These are phyloP conservation scores for Drosophila greeni DNA, from an alignment of 2,888 invertebrate species.

Conservation along the genomic window DNA sequence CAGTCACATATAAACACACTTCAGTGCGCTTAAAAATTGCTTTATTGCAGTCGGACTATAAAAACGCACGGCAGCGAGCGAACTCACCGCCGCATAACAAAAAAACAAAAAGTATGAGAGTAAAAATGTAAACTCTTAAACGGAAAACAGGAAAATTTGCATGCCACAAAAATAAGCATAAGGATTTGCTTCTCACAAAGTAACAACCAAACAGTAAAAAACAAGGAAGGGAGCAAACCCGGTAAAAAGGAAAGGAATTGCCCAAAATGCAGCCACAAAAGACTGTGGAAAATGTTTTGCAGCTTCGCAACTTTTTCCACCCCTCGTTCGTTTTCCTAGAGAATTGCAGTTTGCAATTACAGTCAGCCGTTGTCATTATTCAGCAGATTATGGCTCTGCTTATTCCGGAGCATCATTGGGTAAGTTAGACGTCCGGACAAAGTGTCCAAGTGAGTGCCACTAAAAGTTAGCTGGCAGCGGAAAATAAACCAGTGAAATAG, in stretches of 20 bases:
- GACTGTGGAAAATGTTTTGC: constrained; percentile 56
- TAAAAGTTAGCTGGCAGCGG: constrained; percentile 21
- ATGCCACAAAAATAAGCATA: constrained; percentile 68
- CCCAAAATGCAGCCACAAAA: constrained; percentile 46
- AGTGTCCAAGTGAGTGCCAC: constrained; percentile 29
- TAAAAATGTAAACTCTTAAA: constrained; percentile 50
- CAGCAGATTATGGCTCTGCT: constrained; percentile 35
- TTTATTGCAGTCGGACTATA: constrained; percentile 74
- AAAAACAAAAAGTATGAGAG: constrained; percentile 23
- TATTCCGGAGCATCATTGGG: constrained; percentile 31
- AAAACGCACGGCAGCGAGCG: constrained; percentile 66
- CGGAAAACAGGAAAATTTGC: constrained; percentile 68
- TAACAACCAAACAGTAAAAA: constrained; percentile 38
- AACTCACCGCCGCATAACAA: constrained; percentile 6
- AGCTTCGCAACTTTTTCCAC: constrained; percentile 14
- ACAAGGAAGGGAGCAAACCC: background rate
- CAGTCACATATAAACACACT: constrained; percentile 73
- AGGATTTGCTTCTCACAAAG: constrained; percentile 66
- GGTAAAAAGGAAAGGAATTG: constrained; percentile 44
- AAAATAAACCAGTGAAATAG: constrained; percentile 29
- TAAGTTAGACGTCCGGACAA: constrained; percentile 33
- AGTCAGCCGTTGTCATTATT: constrained; percentile 53
- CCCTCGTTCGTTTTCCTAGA: background rate
- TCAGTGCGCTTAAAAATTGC: constrained; percentile 74
- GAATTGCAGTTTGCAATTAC: constrained; percentile 57